Evolutionary conservation across 2,113 vertebrate species (phyloP), one percentile per base, ranked within the genome.

Genomic region (Actinemys pallida): DNA sequence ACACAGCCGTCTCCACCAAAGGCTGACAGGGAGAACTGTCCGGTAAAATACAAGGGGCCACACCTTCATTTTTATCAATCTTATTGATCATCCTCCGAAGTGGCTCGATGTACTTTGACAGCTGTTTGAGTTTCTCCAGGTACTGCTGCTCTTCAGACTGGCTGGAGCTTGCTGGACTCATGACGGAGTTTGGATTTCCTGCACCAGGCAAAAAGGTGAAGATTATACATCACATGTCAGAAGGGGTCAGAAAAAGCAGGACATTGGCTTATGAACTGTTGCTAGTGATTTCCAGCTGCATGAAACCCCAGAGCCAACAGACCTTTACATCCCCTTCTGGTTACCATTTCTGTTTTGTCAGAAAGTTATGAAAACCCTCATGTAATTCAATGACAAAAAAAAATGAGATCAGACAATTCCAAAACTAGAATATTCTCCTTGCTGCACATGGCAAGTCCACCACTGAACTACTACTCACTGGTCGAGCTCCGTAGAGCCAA

Each of bases 11-110:
- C 79, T 81, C 91, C 45, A 78, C 83, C 31, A 81, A 85, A 0
- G 65, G 35, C 1, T 56, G 39, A 69, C 39, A 89, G 45, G 89
- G 92, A 83, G 57, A 90, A 29, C 84, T 8, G 7, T 6, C 13
- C 12, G 19, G 92, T 53, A 65, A 86, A 89, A 57, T 19, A 57
- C 0, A 94, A 12, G 25, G 39, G 86, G 83, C 10, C 81, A 90
- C 92, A 99, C 99, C 99, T 99, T 99, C 99, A 2, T 99, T 99
- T 94, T 99, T 99, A 98, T 99, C 99, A 25, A 99, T 99, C 97
- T 99, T 99, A 98, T 99, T 99, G 97, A 99, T 99, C 99, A 99
- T 99, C 83, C 99, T 98, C 47, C 99, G 98, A 54, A 99, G 98
- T 0, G 99, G 99, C 89, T 99, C 99, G 1, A 99, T 99, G 96